Percentiles rank a stretch among this genome's conserved stretches.
phyloP scores from a whole-genome alignment of 1,140 invertebrate species.

The Odontomachus brunneus region DNA sequence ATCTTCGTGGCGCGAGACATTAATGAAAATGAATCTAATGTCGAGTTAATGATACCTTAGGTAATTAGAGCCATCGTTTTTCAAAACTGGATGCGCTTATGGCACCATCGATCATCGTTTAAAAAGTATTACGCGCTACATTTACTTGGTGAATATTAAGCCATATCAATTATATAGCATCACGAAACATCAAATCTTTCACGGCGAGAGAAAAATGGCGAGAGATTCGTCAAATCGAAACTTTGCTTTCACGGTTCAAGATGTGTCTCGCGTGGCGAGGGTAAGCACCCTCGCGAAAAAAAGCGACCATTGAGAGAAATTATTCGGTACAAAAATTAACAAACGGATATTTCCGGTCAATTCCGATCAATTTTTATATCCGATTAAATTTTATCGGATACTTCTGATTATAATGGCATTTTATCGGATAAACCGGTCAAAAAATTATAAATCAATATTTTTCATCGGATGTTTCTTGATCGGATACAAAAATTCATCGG shows the following conservation, averaged over 20 bases:
- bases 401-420: no score
- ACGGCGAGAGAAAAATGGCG: not conserved
- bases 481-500: no score
- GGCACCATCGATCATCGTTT: slow-evolving; percentile 57
- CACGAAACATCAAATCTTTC: slow-evolving; percentile 34
- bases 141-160: slow-evolving; percentile 48
- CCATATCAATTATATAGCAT: slow-evolving; percentile 35
- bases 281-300: no score
- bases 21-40: slow-evolving; percentile 64
- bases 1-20: slow-evolving; percentile 55
- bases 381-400: no score
- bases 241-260: not conserved
- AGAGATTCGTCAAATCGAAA: not conserved
- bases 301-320: no score
- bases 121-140: slow-evolving; percentile 44
- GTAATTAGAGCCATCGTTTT: slow-evolving; percentile 58
- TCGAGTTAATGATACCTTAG: slow-evolving; percentile 50
- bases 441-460: no score
- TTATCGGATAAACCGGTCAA: no score
- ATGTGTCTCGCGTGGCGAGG: no score
- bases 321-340: no score
- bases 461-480: no score
- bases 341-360: no score
- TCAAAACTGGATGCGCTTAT: slow-evolving; percentile 39
- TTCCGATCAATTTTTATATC: no score